These are phyloP conservation scores for Eilema griseolum DNA, from an alignment of 2,888 invertebrate genomes.

Conservation along the genomic window DNA sequence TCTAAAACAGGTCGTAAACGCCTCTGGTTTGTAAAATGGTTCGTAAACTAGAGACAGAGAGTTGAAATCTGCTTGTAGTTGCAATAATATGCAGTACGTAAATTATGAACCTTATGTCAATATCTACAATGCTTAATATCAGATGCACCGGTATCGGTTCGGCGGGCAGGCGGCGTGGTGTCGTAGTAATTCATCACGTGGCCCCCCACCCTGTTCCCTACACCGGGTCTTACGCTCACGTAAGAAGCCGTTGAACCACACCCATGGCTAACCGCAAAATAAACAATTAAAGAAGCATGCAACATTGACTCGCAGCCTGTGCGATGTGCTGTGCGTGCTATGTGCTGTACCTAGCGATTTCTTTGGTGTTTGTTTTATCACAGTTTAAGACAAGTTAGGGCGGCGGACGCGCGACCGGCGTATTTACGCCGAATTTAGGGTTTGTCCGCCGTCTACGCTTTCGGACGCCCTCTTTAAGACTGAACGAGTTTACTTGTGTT, in stretches of 20 bases:
- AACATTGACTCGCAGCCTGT: not conserved
- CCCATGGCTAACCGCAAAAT: constrained; percentile 55
- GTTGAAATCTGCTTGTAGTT: constrained; percentile 36
- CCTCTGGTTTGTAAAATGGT: constrained; percentile 7
- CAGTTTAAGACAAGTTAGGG: constrained; percentile 43
- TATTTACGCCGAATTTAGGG: constrained; percentile 51
- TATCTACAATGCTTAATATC: constrained; percentile 67
- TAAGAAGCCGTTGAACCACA: constrained; percentile 67
- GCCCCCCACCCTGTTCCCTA: constrained; percentile 44
- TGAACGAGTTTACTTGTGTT: constrained; percentile 65
- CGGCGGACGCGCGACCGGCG: constrained; percentile 45
- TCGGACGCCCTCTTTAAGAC: constrained; percentile 74
- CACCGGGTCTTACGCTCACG: constrained; percentile 50
- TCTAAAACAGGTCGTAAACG: constrained; percentile 32
- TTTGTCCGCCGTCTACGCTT: constrained; percentile 72
- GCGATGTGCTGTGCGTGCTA: constrained; percentile 28
- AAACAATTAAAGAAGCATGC: constrained; percentile 27
- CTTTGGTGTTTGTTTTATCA: constrained; percentile 57
- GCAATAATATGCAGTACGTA: constrained; percentile 21
- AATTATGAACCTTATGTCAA: constrained; percentile 41
- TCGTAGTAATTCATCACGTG: constrained; percentile 64
- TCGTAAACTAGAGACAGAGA: constrained; percentile 28
- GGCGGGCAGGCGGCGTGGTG: constrained; percentile 48
- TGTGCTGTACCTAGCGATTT: constrained; percentile 41
- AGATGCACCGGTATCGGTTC: constrained; percentile 54